Evolutionary conservation across 2,797 vertebrate genomes (phyloP), one percentile per base, ranked within the genome.

Genomic region (Sphaeramia orbicularis): DNA sequence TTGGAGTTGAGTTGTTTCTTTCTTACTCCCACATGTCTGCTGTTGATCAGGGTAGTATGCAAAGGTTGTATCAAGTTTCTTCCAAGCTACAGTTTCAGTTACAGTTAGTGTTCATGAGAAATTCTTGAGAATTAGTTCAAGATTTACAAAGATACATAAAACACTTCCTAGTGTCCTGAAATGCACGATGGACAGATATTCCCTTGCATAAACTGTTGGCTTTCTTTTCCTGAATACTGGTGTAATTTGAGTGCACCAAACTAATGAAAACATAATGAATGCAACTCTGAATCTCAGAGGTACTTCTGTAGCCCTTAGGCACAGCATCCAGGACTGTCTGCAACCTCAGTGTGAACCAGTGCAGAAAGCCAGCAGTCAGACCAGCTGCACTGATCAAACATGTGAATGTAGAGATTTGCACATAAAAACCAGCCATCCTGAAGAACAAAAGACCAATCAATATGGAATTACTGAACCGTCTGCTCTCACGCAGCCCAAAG

Each of bases 301-400:
- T 35, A 59, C 58, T 73, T 62, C 65, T 41, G 37, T 30, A 74
- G 66, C 19, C 77, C 71, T 81, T 27, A 73, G 85, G 69, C 54
- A 50, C 71, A 77, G 58, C 81, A 85, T 85, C 79, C 60, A 43
- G 45, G 48, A 43, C 58, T 0, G 44, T 80, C 80, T 87, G 69
- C 71, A 86, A 61, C 78, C 86, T 86, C 73, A 45, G 61, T 2
- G 32, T 82, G 83, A 86, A 80, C 83, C 76, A 65, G 40, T 21
- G 47, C 50, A 61, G 27, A 15, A 60, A 61, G 51, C 58, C 65
- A 56, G 15, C 51, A 52, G 55, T 6, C n/a, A 52, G 69, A 57
- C 7, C 65, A 45, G 32, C 53, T 40, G 40, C 56, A 45, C 51
- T 56, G 24, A 24, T 43, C 52, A 4, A 2, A 35, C 54, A 45